phyloP scores from a whole-genome alignment of 1,140 invertebrate genomes.

The Leptonema lineaticorne region DNA sequence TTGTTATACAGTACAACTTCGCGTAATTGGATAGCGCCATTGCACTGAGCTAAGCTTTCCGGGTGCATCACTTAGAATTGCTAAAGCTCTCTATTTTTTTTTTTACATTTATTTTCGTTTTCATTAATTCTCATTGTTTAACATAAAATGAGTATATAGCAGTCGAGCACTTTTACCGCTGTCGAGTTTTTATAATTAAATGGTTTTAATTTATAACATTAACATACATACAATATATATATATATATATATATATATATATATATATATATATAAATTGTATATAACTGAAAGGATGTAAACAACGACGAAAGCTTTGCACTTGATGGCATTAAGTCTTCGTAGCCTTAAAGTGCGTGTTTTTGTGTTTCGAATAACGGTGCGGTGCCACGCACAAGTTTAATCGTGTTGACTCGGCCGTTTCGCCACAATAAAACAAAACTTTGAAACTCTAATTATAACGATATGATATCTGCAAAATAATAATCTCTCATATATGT shows the following conservation, averaged over 20 bases:
- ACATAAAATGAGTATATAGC: too few species aligned
- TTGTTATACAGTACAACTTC: background rate
- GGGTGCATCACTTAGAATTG: background rate
- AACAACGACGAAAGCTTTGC: background rate
- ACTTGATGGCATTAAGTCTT: conserved; percentile 9
- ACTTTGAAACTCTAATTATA: conserved; percentile 6
- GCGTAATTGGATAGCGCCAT: background rate
- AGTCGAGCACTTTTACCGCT: too few species aligned
- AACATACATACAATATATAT: background rate
- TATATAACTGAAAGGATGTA: too few species aligned
- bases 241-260: background rate
- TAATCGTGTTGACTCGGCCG: conserved; percentile 2
- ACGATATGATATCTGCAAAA: too few species aligned
- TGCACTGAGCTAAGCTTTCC: background rate
- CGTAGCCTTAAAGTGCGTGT: conserved; percentile 6
- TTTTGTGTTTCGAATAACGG: background rate
- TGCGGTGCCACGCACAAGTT: background rate
- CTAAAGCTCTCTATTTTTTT: background rate
- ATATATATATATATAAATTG: too few species aligned
- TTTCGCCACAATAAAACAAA: conserved; percentile 2
- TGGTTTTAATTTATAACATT: too few species aligned
- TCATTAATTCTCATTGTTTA: too few species aligned
- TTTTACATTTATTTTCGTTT: too few species aligned
- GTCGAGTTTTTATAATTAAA: too few species aligned
- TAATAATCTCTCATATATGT: too few species aligned